A percentile compares a stretch with the other conserved stretches of the same genome.
These are phyloP conservation scores for Pheosia tremula DNA, from an alignment of 2,888 invertebrate genomes.

Conservation along the genomic window DNA sequence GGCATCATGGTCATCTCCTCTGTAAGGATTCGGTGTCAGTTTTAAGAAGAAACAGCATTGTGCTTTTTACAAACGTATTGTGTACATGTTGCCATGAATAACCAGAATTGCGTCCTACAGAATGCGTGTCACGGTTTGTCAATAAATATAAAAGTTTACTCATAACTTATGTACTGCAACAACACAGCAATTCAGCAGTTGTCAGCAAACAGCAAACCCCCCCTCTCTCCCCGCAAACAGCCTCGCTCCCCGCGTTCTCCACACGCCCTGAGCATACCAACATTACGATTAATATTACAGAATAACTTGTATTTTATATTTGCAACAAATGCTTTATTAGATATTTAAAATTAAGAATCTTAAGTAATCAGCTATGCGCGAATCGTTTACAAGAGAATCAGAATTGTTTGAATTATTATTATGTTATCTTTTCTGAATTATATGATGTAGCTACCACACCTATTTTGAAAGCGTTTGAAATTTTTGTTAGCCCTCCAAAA, in stretches of 20 bases:
- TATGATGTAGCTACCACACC: no score
- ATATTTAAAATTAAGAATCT: conserved; percentile 33
- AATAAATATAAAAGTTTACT: conserved; percentile 81
- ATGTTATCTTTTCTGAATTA: no score
- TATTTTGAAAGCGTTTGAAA: background rate
- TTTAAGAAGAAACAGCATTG: background rate
- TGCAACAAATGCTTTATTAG: conserved; percentile 30
- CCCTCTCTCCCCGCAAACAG: conserved; percentile 72
- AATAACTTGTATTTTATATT: conserved; percentile 29
- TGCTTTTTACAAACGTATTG: background rate
- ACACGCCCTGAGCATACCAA: conserved; percentile 83
- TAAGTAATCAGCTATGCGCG: conserved; percentile 36
- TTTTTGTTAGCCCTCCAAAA: no score
- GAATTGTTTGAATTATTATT: background rate
- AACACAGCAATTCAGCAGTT: conserved; percentile 83
- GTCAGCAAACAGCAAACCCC: conserved; percentile 81
- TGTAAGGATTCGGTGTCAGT: background rate
- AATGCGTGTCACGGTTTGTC: conserved; percentile 72
- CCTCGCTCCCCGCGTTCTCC: conserved; percentile 78
- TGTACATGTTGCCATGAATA: conserved; percentile 2
- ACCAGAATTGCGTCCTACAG: conserved; percentile 41
- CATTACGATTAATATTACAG: conserved; percentile 72
- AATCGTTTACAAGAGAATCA: background rate
- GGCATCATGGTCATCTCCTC: background rate
- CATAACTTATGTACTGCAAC: conserved; percentile 83